Percentiles rank a stretch among this genome's conserved stretches.
Evolutionary conservation across 2,797 vertebrate genomes (phyloP).

Genomic region (Hippopotamyrus pictus): DNA sequence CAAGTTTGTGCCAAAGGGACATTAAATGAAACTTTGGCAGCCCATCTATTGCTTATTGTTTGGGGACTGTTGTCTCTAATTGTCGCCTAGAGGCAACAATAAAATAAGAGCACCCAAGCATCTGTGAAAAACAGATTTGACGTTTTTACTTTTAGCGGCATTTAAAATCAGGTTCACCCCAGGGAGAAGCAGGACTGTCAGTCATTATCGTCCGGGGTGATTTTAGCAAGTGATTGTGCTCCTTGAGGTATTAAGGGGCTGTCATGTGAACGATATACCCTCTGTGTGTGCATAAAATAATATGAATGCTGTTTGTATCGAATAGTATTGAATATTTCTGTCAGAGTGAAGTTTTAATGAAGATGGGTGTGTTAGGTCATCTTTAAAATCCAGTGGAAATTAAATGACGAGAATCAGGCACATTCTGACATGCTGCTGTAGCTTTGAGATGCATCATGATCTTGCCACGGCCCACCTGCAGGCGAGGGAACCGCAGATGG

Average conservation of each 20-base stretch:
- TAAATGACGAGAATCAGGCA: background rate
- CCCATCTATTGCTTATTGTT: background rate
- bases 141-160: background rate
- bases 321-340: background rate
- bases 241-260: background rate
- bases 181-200: background rate
- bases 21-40: background rate
- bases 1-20: background rate
- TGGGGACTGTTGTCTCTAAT: background rate
- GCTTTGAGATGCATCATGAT: background rate
- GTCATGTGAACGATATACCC: background rate
- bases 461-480: slow-evolving; percentile 26
- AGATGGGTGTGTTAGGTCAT: background rate
- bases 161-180: background rate
- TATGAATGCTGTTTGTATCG: background rate
- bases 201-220: background rate
- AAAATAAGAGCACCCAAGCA: background rate
- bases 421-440: background rate
- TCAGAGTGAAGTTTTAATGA: background rate
- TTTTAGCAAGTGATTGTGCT: background rate
- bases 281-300: background rate
- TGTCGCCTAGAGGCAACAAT: background rate
- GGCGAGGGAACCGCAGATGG: slow-evolving; percentile 67
- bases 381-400: background rate
- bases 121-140: background rate